These are phyloP conservation scores for Notamacropus eugenii DNA, from an alignment of 2,797 vertebrate genomes.

Conservation along the genomic window DNA sequence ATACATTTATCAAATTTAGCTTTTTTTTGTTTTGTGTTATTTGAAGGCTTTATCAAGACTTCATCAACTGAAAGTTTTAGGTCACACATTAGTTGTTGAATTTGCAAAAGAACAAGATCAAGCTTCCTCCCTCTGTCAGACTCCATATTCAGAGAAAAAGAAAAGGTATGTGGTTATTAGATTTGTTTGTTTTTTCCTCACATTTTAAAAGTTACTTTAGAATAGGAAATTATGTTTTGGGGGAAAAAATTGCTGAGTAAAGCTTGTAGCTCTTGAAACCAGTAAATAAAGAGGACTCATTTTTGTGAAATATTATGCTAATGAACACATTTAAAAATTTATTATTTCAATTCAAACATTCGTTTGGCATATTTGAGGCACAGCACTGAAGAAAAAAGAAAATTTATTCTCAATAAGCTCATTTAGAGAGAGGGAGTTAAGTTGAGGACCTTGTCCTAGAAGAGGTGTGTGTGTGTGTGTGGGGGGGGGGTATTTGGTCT, in stretches of 20 bases:
- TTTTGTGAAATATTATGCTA: background rate
- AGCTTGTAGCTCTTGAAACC: background rate
- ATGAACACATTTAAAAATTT: background rate
- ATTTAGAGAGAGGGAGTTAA: background rate
- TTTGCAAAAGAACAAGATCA: slow-evolving; percentile 93
- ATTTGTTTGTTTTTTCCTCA: slow-evolving; percentile 3
- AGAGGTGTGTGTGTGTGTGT: background rate
- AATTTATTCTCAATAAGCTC: background rate
- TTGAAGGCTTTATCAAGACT: slow-evolving; percentile 92
- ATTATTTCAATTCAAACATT: background rate
- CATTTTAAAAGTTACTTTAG: slow-evolving; percentile 18
- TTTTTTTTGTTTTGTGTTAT: slow-evolving; percentile 48
- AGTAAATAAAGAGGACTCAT: background rate
- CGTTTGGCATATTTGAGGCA: background rate
- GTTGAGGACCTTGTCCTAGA: background rate
- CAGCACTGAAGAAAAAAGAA: background rate
- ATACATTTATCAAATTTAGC: background rate
- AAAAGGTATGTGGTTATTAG: slow-evolving; percentile 83
- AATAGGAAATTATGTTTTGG: background rate
- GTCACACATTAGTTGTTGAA: slow-evolving; percentile 93
- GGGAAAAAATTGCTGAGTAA: background rate
- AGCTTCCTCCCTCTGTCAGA: slow-evolving; percentile 88
- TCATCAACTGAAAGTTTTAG: slow-evolving; percentile 94
- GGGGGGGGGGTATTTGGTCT: background rate
- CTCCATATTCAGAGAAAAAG: slow-evolving; percentile 85